These are phyloP conservation scores for Cerceris rybyensis DNA, from an alignment of 2,888 invertebrate genomes.

Conservation along the genomic window DNA sequence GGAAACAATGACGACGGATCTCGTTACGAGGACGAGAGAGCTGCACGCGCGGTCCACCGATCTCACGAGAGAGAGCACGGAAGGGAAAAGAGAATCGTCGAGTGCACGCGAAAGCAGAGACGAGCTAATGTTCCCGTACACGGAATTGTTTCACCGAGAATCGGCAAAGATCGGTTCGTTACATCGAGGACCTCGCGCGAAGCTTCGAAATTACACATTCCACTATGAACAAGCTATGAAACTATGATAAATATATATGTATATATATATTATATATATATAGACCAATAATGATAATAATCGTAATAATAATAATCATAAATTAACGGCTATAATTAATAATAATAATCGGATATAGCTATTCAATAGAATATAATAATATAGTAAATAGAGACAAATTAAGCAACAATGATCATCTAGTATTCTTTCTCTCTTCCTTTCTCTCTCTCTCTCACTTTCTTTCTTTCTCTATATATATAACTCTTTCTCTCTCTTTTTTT, in stretches of 20 bases:
- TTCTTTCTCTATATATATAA: slow-evolving; percentile 35
- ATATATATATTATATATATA: slow-evolving; percentile 50
- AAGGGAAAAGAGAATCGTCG: neutral
- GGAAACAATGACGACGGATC: neutral
- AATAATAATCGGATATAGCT: slow-evolving; percentile 76
- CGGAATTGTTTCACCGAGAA: neutral
- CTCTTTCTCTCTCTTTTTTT: slow-evolving; percentile 32
- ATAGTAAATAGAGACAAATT: slow-evolving; percentile 81
- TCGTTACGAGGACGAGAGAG: neutral
- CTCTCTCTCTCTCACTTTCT: slow-evolving; percentile 8
- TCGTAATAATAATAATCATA: slow-evolving; percentile 61
- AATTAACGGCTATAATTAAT: slow-evolving; percentile 46
- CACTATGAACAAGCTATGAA: slow-evolving; percentile 36
- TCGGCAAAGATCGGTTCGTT: slow-evolving; percentile 29
- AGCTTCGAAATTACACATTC: slow-evolving; percentile 12
- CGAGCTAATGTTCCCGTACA: neutral
- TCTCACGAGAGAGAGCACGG: neutral
- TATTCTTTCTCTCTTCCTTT: slow-evolving; percentile 21
- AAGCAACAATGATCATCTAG: slow-evolving; percentile 80
- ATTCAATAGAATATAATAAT: slow-evolving; percentile 81
- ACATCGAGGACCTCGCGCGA: slow-evolving; percentile 15
- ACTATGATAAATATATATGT: slow-evolving; percentile 45
- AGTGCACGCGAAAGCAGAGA: neutral
- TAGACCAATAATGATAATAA: slow-evolving; percentile 64
- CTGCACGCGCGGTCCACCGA: neutral